Base-by-base conservation (phyloP, 2,888 invertebrate genomes). In the Nymphalis polychloros region DNA sequence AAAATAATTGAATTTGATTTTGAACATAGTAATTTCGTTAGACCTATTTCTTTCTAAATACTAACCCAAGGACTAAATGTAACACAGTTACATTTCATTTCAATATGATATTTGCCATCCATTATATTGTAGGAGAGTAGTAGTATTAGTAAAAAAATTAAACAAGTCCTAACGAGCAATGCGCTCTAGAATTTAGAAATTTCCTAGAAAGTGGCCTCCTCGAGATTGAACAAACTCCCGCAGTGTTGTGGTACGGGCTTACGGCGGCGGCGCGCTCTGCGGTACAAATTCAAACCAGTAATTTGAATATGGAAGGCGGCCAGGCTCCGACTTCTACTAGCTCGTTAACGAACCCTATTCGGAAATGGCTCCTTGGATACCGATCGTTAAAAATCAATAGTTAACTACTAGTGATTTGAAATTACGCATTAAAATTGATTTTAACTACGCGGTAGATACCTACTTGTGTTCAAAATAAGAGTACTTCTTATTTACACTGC, bases 281-380 rank as follows among this genome's bases (percentile, higher is more conserved):
- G 52, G 79, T 81, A 83, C 81, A 82, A 71, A 84, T 83, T 82
- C 80, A 85, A 86, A 86, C 85, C 84, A 83, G 85, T 86, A 86
- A 87, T 86, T 86, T 86, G 83, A 86, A 85, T 86, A 84, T 82
- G 83, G 84, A 84, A 83, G 83, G 77, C 79, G 77, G 77, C 76
- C 75, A 69, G 70, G 76, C 69, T 73, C 60, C 67, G 72, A 63
- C 55, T 60, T 64, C 66, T 71, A 75, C 76, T 72, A 73, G 75
- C 77, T 79, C 78, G 80, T 82, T 83, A 82, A 79, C 79, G 80
- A 81, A 77, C 78, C 78, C 75, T 81, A 80, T 80, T 80, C 74
- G 75, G 77, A 78, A 78, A 79, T 76, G 73, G 69, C 68, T 68
- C 67, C 72, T 70, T 69, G 59, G 68, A 70, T 70, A 64, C 50